A percentile compares a stretch with the other conserved stretches of the same genome.
These are phyloP conservation scores for Hedya salicella DNA, from an alignment of 2,888 invertebrate species.

Conservation along the genomic window DNA sequence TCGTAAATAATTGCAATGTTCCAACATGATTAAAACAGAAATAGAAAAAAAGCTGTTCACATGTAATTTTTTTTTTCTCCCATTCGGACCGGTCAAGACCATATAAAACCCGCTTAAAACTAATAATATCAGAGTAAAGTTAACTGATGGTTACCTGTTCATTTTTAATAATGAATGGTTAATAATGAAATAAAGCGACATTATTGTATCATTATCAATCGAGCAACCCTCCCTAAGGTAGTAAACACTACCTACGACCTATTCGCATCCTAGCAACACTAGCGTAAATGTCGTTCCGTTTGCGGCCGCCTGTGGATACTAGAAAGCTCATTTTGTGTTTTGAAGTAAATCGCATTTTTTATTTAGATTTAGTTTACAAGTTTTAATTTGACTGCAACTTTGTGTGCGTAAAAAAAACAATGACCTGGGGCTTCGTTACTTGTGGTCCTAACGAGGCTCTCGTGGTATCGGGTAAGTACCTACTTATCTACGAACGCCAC, in stretches of 20 bases:
- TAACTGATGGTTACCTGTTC: too few relatives aligned
- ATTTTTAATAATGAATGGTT: too few relatives aligned
- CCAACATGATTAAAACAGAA: too few relatives aligned
- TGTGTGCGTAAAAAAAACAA: slow-evolving; percentile 55
- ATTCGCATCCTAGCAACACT: neutral
- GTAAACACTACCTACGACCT: too few relatives aligned
- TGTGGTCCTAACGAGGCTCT: slow-evolving; percentile 98
- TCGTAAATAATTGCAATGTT: too few relatives aligned
- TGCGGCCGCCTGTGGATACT: slow-evolving; percentile 46
- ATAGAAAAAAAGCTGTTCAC: too few relatives aligned
- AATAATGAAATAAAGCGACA: too few relatives aligned
- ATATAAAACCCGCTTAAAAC: too few relatives aligned
- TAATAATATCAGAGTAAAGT: too few relatives aligned
- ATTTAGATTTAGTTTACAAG: slow-evolving; percentile 57
- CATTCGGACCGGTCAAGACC: too few relatives aligned
- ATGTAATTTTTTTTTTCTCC: too few relatives aligned
- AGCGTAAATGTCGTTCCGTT: slow-evolving; percentile 35
- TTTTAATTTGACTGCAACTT: slow-evolving; percentile 52
- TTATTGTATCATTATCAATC: too few relatives aligned
- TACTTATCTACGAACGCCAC: slow-evolving; percentile 24
- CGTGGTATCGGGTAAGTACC: slow-evolving; percentile 93
- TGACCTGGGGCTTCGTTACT: slow-evolving; percentile 96
- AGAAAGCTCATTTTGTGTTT: slow-evolving; percentile 58
- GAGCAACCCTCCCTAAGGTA: neutral
- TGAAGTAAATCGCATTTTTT: slow-evolving; percentile 55